phyloP scores from a whole-genome alignment of 2,797 vertebrate genomes.

The Enoplosus armatus region DNA sequence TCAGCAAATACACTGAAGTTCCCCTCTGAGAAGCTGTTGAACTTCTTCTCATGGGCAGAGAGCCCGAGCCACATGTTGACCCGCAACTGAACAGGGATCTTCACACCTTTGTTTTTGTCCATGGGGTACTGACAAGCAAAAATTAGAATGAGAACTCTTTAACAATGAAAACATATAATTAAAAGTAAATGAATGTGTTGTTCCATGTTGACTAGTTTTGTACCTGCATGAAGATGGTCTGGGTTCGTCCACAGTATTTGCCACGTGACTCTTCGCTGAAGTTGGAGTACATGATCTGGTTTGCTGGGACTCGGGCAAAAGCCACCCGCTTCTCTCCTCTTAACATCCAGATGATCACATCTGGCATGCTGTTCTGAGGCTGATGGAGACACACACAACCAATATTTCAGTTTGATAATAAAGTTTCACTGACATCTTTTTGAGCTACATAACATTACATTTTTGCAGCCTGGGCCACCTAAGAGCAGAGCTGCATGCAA shows the following conservation, averaged over 20 bases:
- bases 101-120: slow-evolving; percentile 90
- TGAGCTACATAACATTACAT: neutral
- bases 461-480: neutral
- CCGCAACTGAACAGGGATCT: slow-evolving; percentile 91
- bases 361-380: slow-evolving; percentile 98
- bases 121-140: slow-evolving; percentile 90
- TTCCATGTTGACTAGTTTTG: neutral
- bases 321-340: slow-evolving; percentile 94
- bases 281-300: slow-evolving; percentile 91
- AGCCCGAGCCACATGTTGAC: slow-evolving; percentile 97
- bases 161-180: neutral
- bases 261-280: slow-evolving; percentile 89
- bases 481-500: neutral
- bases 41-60: slow-evolving; percentile 91
- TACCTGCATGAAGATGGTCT: slow-evolving; percentile 95
- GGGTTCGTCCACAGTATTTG: slow-evolving; percentile 92
- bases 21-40: slow-evolving; percentile 95
- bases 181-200: neutral
- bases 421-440: neutral
- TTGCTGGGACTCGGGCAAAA: slow-evolving; percentile 92
- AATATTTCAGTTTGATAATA: slow-evolving; percentile 19
- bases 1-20: slow-evolving; percentile 96
- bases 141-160: neutral
- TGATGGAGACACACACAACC: slow-evolving; percentile 71
- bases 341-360: slow-evolving; percentile 98